These are phyloP conservation scores for Nephotettix cincticeps DNA, from an alignment of 1,140 invertebrate genomes.

Conservation along the genomic window DNA sequence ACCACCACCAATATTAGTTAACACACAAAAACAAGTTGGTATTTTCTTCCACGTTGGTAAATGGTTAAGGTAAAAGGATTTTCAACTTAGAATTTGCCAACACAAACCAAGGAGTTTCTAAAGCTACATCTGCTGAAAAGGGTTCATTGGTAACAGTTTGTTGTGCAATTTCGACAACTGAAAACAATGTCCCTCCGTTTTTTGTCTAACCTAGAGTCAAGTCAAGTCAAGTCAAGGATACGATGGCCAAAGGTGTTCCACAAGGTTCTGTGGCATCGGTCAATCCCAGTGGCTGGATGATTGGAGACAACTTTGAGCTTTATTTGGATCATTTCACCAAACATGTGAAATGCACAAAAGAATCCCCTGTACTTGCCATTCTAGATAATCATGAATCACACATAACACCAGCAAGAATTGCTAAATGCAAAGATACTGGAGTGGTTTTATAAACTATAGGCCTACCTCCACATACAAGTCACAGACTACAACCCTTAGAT, in stretches of 20 bases:
- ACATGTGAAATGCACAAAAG: slow-evolving; percentile 2
- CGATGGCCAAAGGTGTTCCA: slow-evolving; percentile 28
- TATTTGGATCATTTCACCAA: slow-evolving; percentile 28
- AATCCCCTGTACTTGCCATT: slow-evolving; percentile 30
- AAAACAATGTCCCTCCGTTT: too few relatives aligned
- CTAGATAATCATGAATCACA: slow-evolving; percentile 38
- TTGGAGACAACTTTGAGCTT: slow-evolving; percentile 16
- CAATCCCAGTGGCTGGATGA: slow-evolving; percentile 33
- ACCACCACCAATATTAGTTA: too few relatives aligned
- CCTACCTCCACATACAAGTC: slow-evolving; percentile 36
- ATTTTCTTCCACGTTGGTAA: too few relatives aligned
- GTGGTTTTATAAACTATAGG: slow-evolving; percentile 29
- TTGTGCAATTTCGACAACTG: too few relatives aligned
- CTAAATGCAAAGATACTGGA: slow-evolving; percentile 28
- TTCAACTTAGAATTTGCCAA: too few relatives aligned
- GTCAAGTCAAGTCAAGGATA: not conserved
- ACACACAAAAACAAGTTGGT: too few relatives aligned
- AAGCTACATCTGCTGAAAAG: too few relatives aligned
- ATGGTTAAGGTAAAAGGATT: too few relatives aligned
- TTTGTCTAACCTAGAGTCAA: too few relatives aligned
- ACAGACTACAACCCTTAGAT: slow-evolving; percentile 37
- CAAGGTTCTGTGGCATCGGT: slow-evolving; percentile 12
- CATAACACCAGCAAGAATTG: slow-evolving; percentile 16
- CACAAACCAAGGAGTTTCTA: too few relatives aligned
- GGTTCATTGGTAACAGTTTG: too few relatives aligned